Conservation (phyloP, 2,888 invertebrate genomes). For the Oligia fasciuncula region DNA sequence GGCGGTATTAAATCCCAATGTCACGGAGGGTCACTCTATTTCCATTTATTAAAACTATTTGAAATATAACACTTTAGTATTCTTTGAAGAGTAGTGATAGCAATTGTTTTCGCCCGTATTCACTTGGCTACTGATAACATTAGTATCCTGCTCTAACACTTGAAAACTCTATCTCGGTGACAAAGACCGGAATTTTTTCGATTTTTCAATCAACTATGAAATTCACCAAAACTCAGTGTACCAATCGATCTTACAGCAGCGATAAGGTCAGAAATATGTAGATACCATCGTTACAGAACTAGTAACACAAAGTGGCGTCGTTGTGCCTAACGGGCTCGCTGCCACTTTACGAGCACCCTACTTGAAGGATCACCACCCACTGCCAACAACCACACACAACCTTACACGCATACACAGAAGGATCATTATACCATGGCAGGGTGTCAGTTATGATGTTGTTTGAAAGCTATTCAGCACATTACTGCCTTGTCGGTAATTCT, state of each 20-base stretch:
- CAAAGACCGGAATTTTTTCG: too few relatives aligned
- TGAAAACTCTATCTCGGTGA: neutral
- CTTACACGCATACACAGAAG: constrained; percentile 11
- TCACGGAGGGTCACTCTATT: neutral
- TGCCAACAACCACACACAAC: neutral
- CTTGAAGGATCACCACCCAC: constrained; percentile 56
- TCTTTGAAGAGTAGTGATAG: neutral
- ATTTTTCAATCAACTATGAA: neutral
- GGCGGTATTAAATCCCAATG: neutral
- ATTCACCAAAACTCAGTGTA: neutral
- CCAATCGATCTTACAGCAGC: neutral
- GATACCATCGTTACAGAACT: constrained; percentile 26
- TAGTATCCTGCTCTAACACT: too few relatives aligned
- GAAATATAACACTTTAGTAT: neutral
- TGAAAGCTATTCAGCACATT: constrained; percentile 59
- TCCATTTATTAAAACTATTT: neutral
- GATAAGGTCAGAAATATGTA: constrained; percentile 26
- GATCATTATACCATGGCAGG: neutral
- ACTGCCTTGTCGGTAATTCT: constrained; percentile 58
- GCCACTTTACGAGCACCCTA: constrained; percentile 63
- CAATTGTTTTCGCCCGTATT: neutral
- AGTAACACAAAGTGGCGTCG: constrained; percentile 45
- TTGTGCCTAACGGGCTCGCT: constrained; percentile 58
- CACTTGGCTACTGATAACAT: neutral
- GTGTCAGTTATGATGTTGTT: constrained; percentile 38